These are phyloP conservation scores for Agrochola litura DNA, from an alignment of 2,888 invertebrate species.

Conservation along the genomic window DNA sequence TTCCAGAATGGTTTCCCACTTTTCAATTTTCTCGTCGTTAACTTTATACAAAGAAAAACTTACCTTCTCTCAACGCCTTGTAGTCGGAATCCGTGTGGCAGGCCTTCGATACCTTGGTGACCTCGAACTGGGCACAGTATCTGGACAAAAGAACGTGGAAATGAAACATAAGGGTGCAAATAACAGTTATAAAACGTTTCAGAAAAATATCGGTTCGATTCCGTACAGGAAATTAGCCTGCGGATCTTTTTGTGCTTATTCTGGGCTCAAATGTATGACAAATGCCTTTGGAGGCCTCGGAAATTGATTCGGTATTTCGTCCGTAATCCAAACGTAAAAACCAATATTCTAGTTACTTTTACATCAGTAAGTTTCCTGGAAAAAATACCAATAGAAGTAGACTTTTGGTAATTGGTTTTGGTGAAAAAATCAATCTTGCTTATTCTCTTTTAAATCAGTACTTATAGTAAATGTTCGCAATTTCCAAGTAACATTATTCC, in stretches of 20 bases:
- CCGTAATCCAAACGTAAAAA: not conserved
- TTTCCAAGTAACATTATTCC: too few species aligned
- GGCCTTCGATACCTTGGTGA: conserved; percentile 95
- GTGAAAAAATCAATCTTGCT: not conserved
- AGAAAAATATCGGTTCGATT: conserved; percentile 38
- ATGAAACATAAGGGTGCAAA: conserved; percentile 64
- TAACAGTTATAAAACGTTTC: conserved; percentile 47
- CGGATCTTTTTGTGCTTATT: conserved; percentile 29
- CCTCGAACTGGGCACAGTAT: conserved; percentile 96
- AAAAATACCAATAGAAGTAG: not conserved
- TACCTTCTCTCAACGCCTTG: conserved; percentile 94
- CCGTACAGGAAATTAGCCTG: conserved; percentile 58
- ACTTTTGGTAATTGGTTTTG: too few species aligned
- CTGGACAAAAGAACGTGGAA: conserved; percentile 89
- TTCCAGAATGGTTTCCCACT: conserved; percentile 56
- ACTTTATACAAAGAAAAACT: conserved; percentile 59
- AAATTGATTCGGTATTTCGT: conserved; percentile 34
- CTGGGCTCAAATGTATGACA: conserved; percentile 12
- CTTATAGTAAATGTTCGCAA: not conserved
- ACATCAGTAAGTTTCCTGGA: not conserved
- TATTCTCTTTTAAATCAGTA: not conserved
- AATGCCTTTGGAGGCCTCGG: conserved; percentile 16
- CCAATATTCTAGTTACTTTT: not conserved
- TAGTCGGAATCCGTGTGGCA: conserved; percentile 94
- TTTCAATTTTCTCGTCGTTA: conserved; percentile 52